Conservation (phyloP, 2,113 vertebrate genomes). For the Oceanodroma tethys region DNA sequence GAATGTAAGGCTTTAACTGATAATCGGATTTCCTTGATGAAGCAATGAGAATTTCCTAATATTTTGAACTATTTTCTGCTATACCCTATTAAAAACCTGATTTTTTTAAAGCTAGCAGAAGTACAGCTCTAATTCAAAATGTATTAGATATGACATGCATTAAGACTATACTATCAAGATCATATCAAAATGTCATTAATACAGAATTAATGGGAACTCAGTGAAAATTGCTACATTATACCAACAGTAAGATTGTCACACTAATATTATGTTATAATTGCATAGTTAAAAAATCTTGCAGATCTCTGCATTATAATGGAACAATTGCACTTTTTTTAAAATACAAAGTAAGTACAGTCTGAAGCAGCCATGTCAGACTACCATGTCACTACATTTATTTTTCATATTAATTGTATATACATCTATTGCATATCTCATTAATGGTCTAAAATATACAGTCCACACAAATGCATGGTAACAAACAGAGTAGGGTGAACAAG, state of each 20-base stretch:
- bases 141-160: not conserved
- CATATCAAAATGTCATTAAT: slow-evolving; percentile 8
- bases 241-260: not conserved
- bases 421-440: not conserved
- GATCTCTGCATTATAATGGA: not conserved
- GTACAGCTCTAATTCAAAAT: not conserved
- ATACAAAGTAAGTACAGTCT: not conserved
- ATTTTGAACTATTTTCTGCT: not conserved
- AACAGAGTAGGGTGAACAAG: not conserved
- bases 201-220: not conserved
- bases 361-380: not conserved
- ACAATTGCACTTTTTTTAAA: not conserved
- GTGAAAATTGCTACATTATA: not conserved
- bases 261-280: not conserved
- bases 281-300: not conserved
- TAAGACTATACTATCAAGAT: not conserved
- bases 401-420: not conserved
- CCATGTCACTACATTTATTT: not conserved
- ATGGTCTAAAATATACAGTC: not conserved
- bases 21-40: not conserved
- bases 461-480: not conserved
- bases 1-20: not conserved
- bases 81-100: not conserved
- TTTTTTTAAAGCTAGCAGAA: not conserved
- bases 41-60: not conserved